Percentiles rank a stretch among this genome's conserved stretches.
phyloP scores from a whole-genome alignment of 2,797 vertebrate species.

The Chrosomus eos region DNA sequence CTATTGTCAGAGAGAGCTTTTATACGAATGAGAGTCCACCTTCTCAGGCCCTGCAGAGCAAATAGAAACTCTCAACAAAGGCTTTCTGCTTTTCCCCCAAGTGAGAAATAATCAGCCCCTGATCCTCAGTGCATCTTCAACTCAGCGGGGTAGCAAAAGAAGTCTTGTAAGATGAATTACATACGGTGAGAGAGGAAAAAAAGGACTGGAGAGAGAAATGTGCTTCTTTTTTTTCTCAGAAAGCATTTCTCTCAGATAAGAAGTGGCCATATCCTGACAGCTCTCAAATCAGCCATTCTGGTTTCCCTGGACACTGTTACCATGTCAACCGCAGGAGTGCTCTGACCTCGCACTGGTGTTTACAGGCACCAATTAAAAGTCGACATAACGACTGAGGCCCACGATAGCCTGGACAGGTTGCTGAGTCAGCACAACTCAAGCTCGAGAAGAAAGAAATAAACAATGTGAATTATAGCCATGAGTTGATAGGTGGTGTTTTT shows the following conservation, averaged over 20 bases:
- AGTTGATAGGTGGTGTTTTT: background rate
- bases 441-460: background rate
- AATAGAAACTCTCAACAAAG: conserved; percentile 50
- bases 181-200: background rate
- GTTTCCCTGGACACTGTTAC: conserved; percentile 59
- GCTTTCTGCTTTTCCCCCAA: conserved; percentile 46
- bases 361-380: conserved; percentile 60
- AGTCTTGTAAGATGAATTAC: conserved; percentile 46
- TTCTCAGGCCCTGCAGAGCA: conserved; percentile 42
- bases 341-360: conserved; percentile 53
- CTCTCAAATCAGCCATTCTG: conserved; percentile 39
- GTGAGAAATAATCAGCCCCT: conserved; percentile 50
- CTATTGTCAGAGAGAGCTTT: conserved; percentile 38
- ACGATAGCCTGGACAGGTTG: background rate
- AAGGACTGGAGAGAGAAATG: conserved; percentile 17
- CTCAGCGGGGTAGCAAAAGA: conserved; percentile 36
- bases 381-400: conserved; percentile 40
- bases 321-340: conserved; percentile 54
- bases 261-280: conserved; percentile 46
- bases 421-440: conserved; percentile 30
- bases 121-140: conserved; percentile 46
- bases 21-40: conserved; percentile 37
- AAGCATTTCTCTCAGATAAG: conserved; percentile 50
- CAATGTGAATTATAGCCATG: background rate
- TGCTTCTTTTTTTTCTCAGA: conserved; percentile 41